phyloP scores from a whole-genome alignment of 2,113 vertebrate genomes.

The Tupaia tana region DNA sequence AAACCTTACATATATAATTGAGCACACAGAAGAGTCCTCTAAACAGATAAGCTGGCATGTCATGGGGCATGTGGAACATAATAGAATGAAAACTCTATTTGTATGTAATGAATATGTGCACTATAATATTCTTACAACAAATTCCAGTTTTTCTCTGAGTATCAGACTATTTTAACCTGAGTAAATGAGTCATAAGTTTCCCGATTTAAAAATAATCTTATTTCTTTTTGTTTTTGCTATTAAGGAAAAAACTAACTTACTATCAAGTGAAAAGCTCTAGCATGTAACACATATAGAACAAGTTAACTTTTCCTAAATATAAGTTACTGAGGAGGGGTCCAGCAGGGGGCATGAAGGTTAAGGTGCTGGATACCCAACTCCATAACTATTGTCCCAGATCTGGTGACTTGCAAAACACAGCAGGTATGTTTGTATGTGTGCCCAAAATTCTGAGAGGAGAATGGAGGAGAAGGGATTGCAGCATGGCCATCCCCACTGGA shows the following conservation, averaged over 20 bases:
- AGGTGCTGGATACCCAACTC: too few relatives aligned
- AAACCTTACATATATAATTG: conserved; percentile 62
- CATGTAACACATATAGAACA: background rate
- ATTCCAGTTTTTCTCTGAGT: conserved; percentile 27
- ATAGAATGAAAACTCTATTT: conserved; percentile 53
- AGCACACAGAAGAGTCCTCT: conserved; percentile 45
- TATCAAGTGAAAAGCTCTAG: conserved; percentile 15
- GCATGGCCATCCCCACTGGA: too few relatives aligned
- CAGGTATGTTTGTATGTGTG: too few relatives aligned
- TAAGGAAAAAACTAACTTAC: background rate
- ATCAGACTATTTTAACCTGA: conserved; percentile 31
- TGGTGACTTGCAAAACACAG: too few relatives aligned
- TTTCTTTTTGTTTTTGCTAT: conserved; percentile 18
- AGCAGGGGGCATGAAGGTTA: too few relatives aligned
- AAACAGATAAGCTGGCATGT: conserved; percentile 50
- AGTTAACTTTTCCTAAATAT: background rate
- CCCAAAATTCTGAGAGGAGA: too few relatives aligned
- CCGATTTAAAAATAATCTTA: conserved; percentile 36
- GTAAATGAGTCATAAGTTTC: conserved; percentile 2
- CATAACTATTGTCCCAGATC: too few relatives aligned
- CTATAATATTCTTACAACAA: conserved; percentile 17
- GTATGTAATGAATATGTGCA: conserved; percentile 1
- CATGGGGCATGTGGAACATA: conserved; percentile 4
- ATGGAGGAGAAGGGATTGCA: too few relatives aligned
- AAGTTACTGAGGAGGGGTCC: background rate